A percentile compares a stretch with the other conserved stretches of the same genome.
These are phyloP conservation scores for Ferrisia virgata DNA, from an alignment of 2,888 invertebrate genomes.

Conservation along the genomic window DNA sequence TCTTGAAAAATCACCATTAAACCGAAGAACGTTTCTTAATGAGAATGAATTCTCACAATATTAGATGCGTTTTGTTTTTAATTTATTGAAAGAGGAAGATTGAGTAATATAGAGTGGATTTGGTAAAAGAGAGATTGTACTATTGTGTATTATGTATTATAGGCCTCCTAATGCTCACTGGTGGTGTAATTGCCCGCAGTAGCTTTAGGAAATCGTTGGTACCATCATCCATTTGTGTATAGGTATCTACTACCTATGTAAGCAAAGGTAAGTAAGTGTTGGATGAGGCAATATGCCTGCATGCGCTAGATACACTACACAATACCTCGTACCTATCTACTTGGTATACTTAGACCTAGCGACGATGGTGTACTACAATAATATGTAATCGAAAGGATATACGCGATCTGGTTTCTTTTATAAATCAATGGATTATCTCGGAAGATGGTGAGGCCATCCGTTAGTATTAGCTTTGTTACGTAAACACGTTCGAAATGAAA, in stretches of 20 bases:
- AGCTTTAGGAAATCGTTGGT: background rate
- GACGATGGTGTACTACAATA: background rate
- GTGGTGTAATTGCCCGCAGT: background rate
- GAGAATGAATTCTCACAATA: background rate
- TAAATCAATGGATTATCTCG: constrained; percentile 3
- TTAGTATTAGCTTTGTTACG: background rate
- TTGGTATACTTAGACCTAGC: too few species aligned
- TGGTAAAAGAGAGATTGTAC: background rate
- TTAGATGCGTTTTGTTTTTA: background rate
- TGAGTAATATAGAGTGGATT: background rate
- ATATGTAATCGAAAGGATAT: background rate
- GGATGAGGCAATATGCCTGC: background rate
- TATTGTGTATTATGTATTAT: too few species aligned
- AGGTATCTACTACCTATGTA: background rate
- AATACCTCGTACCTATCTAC: background rate
- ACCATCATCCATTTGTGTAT: background rate
- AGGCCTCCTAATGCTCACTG: background rate
- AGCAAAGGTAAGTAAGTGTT: too few species aligned
- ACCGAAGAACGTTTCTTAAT: background rate
- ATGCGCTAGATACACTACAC: background rate
- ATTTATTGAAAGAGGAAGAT: background rate
- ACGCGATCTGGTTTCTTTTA: background rate
- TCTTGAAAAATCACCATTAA: background rate
- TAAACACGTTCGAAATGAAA: background rate
- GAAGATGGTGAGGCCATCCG: background rate